Evolutionary conservation across 2,113 vertebrate species (phyloP).

Genomic region (Hypanus sabinus): DNA sequence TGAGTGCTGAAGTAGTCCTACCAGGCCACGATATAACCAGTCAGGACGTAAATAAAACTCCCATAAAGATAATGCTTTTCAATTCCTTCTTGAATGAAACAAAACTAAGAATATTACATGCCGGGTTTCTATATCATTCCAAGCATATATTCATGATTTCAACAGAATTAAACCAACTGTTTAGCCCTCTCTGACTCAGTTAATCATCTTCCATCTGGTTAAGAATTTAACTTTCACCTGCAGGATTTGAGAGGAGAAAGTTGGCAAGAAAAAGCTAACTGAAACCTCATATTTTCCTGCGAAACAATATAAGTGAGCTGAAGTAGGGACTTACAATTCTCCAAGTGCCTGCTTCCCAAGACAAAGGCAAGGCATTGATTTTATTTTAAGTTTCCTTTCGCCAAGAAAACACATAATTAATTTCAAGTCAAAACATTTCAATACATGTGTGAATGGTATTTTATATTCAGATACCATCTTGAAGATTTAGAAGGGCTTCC

Average conservation of each 20-base stretch:
- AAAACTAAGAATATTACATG: background rate
- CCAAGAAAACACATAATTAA: background rate
- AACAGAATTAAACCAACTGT: background rate
- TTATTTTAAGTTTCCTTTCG: background rate
- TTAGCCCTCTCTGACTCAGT: background rate
- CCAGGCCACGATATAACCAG: no score
- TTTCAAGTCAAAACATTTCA: background rate
- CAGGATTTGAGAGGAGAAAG: background rate
- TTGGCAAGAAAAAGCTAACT: background rate
- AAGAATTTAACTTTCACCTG: background rate
- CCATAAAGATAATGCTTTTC: background rate
- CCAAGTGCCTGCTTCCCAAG: background rate
- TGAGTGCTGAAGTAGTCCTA: no score
- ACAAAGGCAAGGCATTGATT: background rate
- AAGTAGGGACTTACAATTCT: background rate
- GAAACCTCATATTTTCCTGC: background rate
- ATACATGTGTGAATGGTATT: background rate
- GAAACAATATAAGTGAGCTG: background rate
- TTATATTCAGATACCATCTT: background rate
- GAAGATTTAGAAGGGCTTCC: background rate
- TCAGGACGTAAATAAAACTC: background rate
- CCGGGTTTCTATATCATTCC: background rate
- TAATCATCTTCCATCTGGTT: background rate
- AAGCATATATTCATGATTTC: background rate
- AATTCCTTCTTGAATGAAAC: background rate